Evolutionary conservation across 2,113 vertebrate genomes (phyloP), one percentile per base, ranked within the genome.

Genomic region (Crotophaga sulcirostris): DNA sequence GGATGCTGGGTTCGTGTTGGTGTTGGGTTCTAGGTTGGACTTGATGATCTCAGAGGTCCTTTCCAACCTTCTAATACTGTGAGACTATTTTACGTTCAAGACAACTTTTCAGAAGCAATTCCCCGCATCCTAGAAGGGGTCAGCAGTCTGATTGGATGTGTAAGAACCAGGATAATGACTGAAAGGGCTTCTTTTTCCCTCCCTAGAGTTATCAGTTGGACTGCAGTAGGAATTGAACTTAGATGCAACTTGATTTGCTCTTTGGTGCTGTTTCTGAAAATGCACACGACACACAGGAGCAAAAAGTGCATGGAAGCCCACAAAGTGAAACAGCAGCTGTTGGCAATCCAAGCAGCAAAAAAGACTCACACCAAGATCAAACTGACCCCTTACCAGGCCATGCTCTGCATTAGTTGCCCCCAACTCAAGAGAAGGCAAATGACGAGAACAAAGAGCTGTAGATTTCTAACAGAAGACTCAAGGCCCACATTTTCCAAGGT

Each of bases 341-440:
- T 34, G n/a, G 66, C 11, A 49, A 3, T 9, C 13, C 45, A 31
- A 49, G 42, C 3, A n/a, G 62, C 49, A 73, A 68, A 73, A 68
- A 42, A 38, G 34, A 9, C 1, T 2, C 17, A 16, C 1, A 1
- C 7, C 29, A 19, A 8, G 1, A 2, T 28, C 20, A 19, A 44
- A 23, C 42, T 15, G 23, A 13, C 33, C 36, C 49, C 60, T 79
- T 1, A 8, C 24, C 10, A 47, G 33, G 52, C 14, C 76, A 19
- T 12, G 1, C 6, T 42, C 21, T 17, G 0, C 3, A 1, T 52
- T 1, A 16, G 14, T 38, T 55, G 70, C 76, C 38, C 31, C 5
- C 56, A 45, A 20, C 4, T 67, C 64, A 44, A 72, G 58, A 7
- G 42, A 52, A 47, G 51, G 36, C 4, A 4, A 73, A 33, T 11